These are phyloP conservation scores for Ferdinandea cuprea DNA, from an alignment of 2,888 invertebrate genomes.

Conservation along the genomic window DNA sequence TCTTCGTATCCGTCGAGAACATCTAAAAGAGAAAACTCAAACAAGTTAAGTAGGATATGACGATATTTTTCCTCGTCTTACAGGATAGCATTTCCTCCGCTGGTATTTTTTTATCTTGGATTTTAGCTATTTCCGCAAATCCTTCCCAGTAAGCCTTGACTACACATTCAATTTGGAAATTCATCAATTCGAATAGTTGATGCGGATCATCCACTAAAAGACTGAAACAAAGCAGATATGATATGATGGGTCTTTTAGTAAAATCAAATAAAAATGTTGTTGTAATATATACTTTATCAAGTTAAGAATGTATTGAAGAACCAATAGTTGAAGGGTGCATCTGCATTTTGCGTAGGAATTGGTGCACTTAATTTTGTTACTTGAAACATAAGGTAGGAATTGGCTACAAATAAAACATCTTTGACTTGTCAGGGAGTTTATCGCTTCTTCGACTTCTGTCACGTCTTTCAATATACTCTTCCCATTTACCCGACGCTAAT, in stretches of 20 bases:
- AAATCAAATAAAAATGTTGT: background rate
- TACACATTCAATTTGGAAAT: constrained; percentile 87
- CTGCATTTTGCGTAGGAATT: too few relatives aligned
- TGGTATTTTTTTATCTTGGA: constrained; percentile 81
- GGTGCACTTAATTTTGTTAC: too few relatives aligned
- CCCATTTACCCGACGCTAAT: too few relatives aligned
- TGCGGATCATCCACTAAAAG: constrained; percentile 86
- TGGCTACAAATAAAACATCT: too few relatives aligned
- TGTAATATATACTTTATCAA: too few relatives aligned
- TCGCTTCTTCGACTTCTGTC: too few relatives aligned
- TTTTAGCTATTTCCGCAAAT: constrained; percentile 82
- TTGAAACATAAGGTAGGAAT: too few relatives aligned
- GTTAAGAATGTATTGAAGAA: too few relatives aligned
- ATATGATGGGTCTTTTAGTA: background rate
- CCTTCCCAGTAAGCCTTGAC: constrained; percentile 85
- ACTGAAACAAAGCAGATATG: constrained; percentile 78
- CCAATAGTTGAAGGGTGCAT: too few relatives aligned
- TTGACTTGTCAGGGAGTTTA: too few relatives aligned
- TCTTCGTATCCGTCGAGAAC: constrained; percentile 87
- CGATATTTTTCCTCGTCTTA: constrained; percentile 68
- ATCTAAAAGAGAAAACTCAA: constrained; percentile 80
- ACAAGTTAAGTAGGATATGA: background rate
- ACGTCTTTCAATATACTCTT: too few relatives aligned
- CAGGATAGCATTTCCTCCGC: constrained; percentile 82
- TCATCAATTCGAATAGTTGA: constrained; percentile 87